Evolutionary conservation across 2,888 invertebrate genomes (phyloP).

Genomic region (Conomelus anceps): DNA sequence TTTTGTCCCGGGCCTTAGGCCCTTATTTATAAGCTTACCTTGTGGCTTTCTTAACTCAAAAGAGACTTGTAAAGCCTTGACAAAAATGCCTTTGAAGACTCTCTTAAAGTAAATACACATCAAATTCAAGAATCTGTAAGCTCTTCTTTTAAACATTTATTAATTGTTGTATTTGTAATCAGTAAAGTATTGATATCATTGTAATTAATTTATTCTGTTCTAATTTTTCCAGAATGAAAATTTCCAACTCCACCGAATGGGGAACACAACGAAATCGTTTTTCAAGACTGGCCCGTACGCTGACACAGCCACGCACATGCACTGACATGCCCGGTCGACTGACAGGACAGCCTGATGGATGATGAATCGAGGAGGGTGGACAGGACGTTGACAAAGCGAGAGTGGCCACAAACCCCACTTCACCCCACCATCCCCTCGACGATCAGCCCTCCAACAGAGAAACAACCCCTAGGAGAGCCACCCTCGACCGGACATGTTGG

Average conservation of each 20-base stretch:
- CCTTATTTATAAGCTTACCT: too few relatives aligned
- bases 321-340: background rate
- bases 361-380: background rate
- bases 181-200: too few relatives aligned
- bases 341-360: background rate
- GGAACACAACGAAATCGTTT: background rate
- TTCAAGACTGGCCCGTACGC: background rate
- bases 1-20: too few relatives aligned
- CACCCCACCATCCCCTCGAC: background rate
- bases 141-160: background rate
- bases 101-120: too few relatives aligned
- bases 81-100: too few relatives aligned
- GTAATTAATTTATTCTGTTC: too few relatives aligned
- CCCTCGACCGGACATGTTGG: background rate
- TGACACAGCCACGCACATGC: background rate
- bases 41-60: too few relatives aligned
- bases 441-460: background rate
- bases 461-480: background rate
- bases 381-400: background rate
- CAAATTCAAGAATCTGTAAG: too few relatives aligned
- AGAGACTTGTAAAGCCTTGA: too few relatives aligned
- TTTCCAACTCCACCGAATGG: background rate
- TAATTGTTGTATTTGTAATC: too few relatives aligned
- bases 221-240: too few relatives aligned
- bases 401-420: background rate